Evolutionary conservation across 2,888 invertebrate genomes (phyloP), one percentile per base, ranked within the genome.

Genomic region (Folsomia manolachei): DNA sequence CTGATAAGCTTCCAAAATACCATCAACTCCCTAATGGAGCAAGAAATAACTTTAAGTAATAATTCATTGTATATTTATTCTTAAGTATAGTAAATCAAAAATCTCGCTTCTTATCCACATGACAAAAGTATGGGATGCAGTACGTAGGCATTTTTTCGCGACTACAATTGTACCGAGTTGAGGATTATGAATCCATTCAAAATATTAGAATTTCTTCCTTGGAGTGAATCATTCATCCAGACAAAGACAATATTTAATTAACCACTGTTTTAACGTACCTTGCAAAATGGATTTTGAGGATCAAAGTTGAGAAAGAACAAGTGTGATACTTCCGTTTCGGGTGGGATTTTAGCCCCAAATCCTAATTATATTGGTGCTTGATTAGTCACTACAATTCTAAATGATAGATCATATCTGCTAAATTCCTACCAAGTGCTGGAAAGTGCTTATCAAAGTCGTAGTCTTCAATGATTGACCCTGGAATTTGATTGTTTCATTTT

Each of bases 271-370:
- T n/a, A n/a, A n/a, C n/a, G n/a, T n/a, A n/a, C n/a, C n/a, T 80
- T 71, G 56, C 83, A 84, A 73, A 83, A 84, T 0, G 86, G 86
- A 79, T 85, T 85, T 27, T 82, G 80, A 0, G 84, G 83, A 73
- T 85, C 84, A 64, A 84, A 83, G 81, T 86, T 87, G 83, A 83
- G 56, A 18, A 81, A 79, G 75, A 84, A 84, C 74, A 86, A 84
- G 79, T 87, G 77, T 21, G n/a, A 71, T 4, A 77, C 73, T 60
- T 77, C 74, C 18, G 70, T 73, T 27, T 66, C 73, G 26, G 77
- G 77, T 23, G 75, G 77, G 4, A 77, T 73, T 63, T 75, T 72
- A 39, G 75, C 75, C 25, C 74, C 71, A 63, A 72, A n/a, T n/a
- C n/a, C n/a, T n/a, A n/a, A n/a, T n/a, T n/a, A n/a, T n/a, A n/a